Base-by-base conservation (phyloP, 2,888 invertebrate genomes). In the Caenorhabditis japonica region DNA sequence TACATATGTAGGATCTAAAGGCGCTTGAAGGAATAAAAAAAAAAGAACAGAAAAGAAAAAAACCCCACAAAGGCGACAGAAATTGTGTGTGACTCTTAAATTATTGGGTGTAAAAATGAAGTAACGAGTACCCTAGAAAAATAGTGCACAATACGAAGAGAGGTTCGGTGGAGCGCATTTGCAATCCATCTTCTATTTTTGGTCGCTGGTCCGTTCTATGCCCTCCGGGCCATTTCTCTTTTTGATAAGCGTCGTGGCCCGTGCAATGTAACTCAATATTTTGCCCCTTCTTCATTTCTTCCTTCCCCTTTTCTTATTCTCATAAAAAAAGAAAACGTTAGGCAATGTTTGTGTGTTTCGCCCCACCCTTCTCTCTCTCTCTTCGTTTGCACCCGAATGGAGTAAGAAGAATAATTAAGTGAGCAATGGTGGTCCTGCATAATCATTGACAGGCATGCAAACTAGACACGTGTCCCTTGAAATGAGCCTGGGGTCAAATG, bases 351-450 rank as follows among this genome's bases (percentile, higher is more conserved):
- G 62, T 53, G 55, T 34, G 66, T 66, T 66, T 66, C 66, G 43
- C 36, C 21, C 46, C 34, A 36, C 30, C 34, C n/a, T 51, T 52
- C 53, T 27, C 25, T 53, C 8, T 15, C 23, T 25, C 46, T 43
- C 30, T 30, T 30, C 30, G 7, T 5, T 7, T 30, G 30, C 30
- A 30, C 30, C 10, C 46, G 46, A 66, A 66, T 66, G 47, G 66
- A 66, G 51, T 66, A 66, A 66, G 66, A 66, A 51, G 66, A 66
- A 66, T 66, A 66, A 66, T 66, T 66, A 66, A 66, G 56, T 56
- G 66, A 55, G 15, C 36, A 17, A 25, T 41, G 47, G 43, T 17
- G 52, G 23, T 27, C 46, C 38, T 49, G 64, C 55, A 66, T 66
- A 66, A 66, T 56, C 66, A 66, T 66, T 66, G 47, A 21, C 38